phyloP scores from a whole-genome alignment of 2,113 vertebrate genomes.

The Crotalus horridus region DNA sequence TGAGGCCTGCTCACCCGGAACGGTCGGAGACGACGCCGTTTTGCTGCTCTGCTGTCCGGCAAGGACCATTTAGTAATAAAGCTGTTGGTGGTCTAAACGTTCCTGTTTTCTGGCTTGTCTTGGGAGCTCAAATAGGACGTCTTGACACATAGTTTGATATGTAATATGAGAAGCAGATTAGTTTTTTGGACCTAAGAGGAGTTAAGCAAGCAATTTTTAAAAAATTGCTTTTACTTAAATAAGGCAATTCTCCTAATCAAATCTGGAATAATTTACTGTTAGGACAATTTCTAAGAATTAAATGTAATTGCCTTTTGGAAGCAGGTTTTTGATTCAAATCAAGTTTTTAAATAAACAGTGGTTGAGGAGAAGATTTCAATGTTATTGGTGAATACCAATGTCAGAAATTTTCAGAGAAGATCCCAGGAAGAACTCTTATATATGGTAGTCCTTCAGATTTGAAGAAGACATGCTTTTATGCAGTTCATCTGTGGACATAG shows the following conservation, averaged over 20 bases:
- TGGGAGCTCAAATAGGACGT: too few species aligned
- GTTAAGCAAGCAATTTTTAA: not conserved
- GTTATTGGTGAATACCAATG: not conserved
- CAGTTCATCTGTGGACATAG: not conserved
- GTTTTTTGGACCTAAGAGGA: not conserved
- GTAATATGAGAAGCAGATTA: not conserved
- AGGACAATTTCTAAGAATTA: not conserved
- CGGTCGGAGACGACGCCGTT: too few species aligned
- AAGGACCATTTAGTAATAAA: too few species aligned
- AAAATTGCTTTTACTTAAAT: not conserved
- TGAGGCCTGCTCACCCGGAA: too few species aligned
- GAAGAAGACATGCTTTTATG: not conserved
- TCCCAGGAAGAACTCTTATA: not conserved
- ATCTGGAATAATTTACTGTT: not conserved
- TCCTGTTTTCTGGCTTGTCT: too few species aligned
- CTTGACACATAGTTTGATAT: not conserved
- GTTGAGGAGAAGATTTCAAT: not conserved
- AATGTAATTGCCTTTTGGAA: not conserved
- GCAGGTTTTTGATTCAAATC: not conserved
- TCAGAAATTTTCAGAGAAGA: not conserved
- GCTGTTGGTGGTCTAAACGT: too few species aligned
- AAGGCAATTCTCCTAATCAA: not conserved
- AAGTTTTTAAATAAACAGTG: not conserved
- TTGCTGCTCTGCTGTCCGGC: too few species aligned
- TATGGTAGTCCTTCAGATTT: not conserved